Evolutionary conservation across 2,888 invertebrate species (phyloP).

Genomic region (Andrena minutula): DNA sequence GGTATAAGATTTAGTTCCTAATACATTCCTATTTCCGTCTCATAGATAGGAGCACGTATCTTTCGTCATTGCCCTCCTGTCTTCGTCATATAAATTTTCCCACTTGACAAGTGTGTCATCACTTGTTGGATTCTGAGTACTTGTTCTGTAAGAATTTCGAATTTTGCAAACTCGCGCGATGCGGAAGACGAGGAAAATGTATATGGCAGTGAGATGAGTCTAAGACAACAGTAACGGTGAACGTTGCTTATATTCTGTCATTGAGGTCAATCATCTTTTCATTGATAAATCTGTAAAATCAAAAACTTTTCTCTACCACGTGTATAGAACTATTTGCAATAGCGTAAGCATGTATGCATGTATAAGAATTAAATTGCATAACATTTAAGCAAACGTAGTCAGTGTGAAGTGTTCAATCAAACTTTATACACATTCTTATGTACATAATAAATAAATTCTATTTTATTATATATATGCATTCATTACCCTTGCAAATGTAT

Average conservation of each 20-base stretch:
- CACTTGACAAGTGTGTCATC: constrained; percentile 35
- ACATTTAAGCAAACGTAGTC: constrained; percentile 12
- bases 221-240: constrained; percentile 40
- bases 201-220: constrained; percentile 26
- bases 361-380: constrained; percentile 19
- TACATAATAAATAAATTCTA: background rate
- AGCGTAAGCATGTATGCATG: constrained; percentile 19
- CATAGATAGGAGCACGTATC: constrained; percentile 20
- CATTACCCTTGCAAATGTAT: background rate
- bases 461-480: background rate
- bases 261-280: constrained; percentile 83
- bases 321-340: constrained; percentile 27
- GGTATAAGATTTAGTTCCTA: background rate
- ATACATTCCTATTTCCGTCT: background rate
- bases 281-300: constrained; percentile 81
- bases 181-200: background rate
- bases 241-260: constrained; percentile 78
- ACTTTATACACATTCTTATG: constrained; percentile 4
- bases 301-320: constrained; percentile 77
- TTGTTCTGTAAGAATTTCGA: constrained; percentile 53
- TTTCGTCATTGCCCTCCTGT: constrained; percentile 5
- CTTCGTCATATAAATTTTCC: constrained; percentile 39
- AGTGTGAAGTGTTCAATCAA: background rate
- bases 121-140: constrained; percentile 31
- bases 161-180: constrained; percentile 40